Conservation (phyloP, 1,140 invertebrate species). For the Leptopilina boulardi region DNA sequence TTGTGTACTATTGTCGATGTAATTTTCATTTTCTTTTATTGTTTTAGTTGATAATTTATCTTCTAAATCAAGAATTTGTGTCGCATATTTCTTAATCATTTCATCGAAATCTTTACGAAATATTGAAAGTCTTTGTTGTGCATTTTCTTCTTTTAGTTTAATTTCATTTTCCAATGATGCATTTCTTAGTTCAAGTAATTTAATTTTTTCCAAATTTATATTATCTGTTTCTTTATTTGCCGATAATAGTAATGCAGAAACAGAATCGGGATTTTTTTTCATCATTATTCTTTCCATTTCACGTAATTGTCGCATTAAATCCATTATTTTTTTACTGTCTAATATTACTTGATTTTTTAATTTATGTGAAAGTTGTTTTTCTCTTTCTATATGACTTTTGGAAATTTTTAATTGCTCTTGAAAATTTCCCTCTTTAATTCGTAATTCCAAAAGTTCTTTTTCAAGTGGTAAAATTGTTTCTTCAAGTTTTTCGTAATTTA, state of each 20-base stretch:
- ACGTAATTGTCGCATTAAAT: conserved; percentile 86
- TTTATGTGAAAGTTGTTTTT: conserved; percentile 79
- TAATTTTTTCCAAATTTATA: conserved; percentile 69
- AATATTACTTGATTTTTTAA: conserved; percentile 81
- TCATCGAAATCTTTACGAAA: conserved; percentile 85
- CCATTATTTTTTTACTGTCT: conserved; percentile 82
- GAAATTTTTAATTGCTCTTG: conserved; percentile 73
- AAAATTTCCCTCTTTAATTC: conserved; percentile 64
- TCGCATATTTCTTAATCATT: conserved; percentile 85
- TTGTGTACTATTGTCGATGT: conserved; percentile 63
- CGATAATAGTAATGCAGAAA: conserved; percentile 83
- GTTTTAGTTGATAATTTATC: conserved; percentile 65
- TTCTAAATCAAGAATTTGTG: conserved; percentile 84
- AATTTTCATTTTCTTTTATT: conserved; percentile 59
- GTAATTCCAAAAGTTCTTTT: conserved; percentile 68
- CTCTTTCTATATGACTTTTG: conserved; percentile 75
- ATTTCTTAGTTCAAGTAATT: conserved; percentile 84
- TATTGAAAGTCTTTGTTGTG: conserved; percentile 82
- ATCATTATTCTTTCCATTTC: conserved; percentile 88
- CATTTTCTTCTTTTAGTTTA: conserved; percentile 81
- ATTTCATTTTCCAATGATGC: conserved; percentile 81
- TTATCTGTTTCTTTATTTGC: conserved; percentile 79
- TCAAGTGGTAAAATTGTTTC: conserved; percentile 67
- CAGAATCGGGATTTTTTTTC: conserved; percentile 86
- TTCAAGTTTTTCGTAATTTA: conserved; percentile 68